Conservation (phyloP, 2,888 invertebrate genomes). For the Apodemia hepburni region DNA sequence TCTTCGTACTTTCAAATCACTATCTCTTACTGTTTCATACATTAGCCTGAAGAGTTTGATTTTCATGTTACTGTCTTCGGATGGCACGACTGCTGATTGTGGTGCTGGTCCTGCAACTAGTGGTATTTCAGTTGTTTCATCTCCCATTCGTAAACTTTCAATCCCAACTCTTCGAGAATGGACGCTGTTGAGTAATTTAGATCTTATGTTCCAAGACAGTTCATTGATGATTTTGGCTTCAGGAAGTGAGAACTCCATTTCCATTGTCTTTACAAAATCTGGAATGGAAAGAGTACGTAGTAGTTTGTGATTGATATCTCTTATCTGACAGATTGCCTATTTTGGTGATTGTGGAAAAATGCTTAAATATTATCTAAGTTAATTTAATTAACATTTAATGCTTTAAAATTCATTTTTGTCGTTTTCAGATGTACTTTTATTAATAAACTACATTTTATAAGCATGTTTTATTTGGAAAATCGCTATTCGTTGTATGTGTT, state of each 20-base stretch:
- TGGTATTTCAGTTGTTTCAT: background rate
- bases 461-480: too few relatives aligned
- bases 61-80: slow-evolving; percentile 52
- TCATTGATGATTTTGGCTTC: slow-evolving; percentile 34
- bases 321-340: too few relatives aligned
- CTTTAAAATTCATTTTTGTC: too few relatives aligned
- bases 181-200: slow-evolving; percentile 19
- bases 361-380: too few relatives aligned
- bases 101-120: background rate
- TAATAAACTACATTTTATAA: too few relatives aligned
- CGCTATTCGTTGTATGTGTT: too few relatives aligned
- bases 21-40: slow-evolving; percentile 59
- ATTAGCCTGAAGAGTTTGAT: slow-evolving; percentile 56
- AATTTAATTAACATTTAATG: too few relatives aligned
- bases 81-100: background rate
- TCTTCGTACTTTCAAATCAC: slow-evolving; percentile 50
- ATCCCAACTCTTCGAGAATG: slow-evolving; percentile 31
- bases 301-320: too few relatives aligned
- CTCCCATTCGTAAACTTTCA: slow-evolving; percentile 22
- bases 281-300: background rate
- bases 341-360: too few relatives aligned
- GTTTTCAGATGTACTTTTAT: too few relatives aligned
- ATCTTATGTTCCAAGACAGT: slow-evolving; percentile 34
- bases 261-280: background rate
- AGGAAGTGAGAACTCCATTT: slow-evolving; percentile 9